These are phyloP conservation scores for Casuarius casuarius DNA, from an alignment of 2,113 vertebrate species.

Conservation along the genomic window DNA sequence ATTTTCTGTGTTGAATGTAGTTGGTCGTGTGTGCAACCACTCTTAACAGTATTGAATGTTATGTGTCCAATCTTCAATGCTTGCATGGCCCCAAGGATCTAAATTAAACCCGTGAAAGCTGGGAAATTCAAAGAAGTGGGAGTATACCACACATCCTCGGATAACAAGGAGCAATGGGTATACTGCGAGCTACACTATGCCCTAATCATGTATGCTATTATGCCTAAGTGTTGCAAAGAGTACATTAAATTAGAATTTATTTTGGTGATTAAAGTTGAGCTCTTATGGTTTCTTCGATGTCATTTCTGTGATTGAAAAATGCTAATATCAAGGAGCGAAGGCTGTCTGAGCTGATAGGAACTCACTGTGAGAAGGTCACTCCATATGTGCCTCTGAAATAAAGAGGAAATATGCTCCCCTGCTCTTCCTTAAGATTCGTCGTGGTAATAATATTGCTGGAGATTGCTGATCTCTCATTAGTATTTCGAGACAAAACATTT, in stretches of 20 bases:
- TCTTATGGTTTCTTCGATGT: neutral
- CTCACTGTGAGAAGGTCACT: neutral
- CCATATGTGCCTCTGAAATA: neutral
- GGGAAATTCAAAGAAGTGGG: neutral
- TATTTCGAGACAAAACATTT: constrained; percentile 6
- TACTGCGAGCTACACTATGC: neutral
- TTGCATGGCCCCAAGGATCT: neutral
- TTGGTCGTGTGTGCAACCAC: neutral
- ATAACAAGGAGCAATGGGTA: constrained; percentile 38
- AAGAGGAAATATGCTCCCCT: neutral
- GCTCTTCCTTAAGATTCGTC: constrained; percentile 15
- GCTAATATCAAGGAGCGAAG: neutral
- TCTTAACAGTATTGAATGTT: neutral
- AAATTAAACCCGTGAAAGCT: constrained; percentile 37
- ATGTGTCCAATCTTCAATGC: neutral
- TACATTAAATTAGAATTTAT: constrained; percentile 35
- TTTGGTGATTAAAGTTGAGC: constrained; percentile 24
- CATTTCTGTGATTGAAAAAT: constrained; percentile 17
- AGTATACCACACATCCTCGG: neutral
- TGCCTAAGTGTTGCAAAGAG: neutral
- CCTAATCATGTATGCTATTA: constrained; percentile 23
- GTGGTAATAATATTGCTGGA: neutral
- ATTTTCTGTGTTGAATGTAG: neutral
- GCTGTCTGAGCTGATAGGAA: neutral
- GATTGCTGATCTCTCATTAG: constrained; percentile 14